Evolutionary conservation across 2,797 vertebrate species (phyloP).

Genomic region (Anas georgica): DNA sequence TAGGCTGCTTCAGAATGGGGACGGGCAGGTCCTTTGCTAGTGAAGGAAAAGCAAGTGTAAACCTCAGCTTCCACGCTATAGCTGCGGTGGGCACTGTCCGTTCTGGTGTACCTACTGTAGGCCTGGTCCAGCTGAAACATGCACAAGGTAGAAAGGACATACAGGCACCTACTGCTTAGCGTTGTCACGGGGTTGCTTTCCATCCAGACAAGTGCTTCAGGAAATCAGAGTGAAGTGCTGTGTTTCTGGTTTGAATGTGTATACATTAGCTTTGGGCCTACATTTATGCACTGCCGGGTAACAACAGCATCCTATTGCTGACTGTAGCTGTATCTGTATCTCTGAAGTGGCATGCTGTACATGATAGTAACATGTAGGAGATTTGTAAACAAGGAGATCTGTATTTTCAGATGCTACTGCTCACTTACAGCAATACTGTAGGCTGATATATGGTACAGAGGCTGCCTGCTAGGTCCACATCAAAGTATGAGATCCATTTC

Average conservation of each 20-base stretch:
- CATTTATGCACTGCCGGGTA: too few relatives aligned
- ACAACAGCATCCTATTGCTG: rapidly evolving
- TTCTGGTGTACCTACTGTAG: neutral
- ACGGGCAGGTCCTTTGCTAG: neutral
- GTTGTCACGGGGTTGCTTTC: rapidly evolving
- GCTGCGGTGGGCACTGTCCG: rapidly evolving
- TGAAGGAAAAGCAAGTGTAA: neutral
- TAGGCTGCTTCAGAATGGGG: neutral
- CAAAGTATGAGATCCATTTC: neutral
- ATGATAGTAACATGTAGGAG: rapidly evolving
- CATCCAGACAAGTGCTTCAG: neutral
- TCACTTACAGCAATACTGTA: neutral
- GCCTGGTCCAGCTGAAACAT: neutral
- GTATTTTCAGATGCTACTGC: neutral
- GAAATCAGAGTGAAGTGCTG: neutral
- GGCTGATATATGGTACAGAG: neutral
- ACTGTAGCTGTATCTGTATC: too few relatives aligned
- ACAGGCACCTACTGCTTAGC: neutral
- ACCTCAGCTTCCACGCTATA: neutral
- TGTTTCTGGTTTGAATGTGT: neutral
- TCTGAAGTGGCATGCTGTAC: neutral
- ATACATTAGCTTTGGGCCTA: neutral
- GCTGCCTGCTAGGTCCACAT: neutral
- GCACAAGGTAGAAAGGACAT: rapidly evolving
- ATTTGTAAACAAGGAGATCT: rapidly evolving